Base-by-base conservation (phyloP, 2,888 invertebrate genomes). In the Nomada hirtipes region DNA sequence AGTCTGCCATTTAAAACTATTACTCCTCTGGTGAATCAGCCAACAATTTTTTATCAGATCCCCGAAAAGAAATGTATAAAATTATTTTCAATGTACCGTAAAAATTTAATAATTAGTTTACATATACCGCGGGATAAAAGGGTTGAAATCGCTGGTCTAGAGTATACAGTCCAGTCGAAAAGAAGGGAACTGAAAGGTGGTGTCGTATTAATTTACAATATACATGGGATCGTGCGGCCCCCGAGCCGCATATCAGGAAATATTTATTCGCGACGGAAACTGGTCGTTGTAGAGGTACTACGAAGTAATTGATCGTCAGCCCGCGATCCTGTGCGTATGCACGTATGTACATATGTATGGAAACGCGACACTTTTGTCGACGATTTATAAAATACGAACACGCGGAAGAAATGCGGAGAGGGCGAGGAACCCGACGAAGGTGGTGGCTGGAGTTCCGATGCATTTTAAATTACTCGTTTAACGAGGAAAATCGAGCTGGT, bases 381-480 rank as follows among this genome's bases (percentile, higher is more conserved):
- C 23, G 11, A 11, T 20, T 23, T 4, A 26, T 1, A n/a, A 13
- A 13, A 23, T 4, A 11, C 15, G 18, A 50, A 29, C 10, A 20
- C 50, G n/a, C 1, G 20, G 36, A 44, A 47, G 20, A 63, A 47
- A 52, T 15, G 36, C 13, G 4, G 23, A 29, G 11, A 9, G 47
- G 36, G 26, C 4, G 9, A 55, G 13, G 18, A 23, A 1, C 42
- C 4, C 13, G 63, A 11, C 26, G n/a, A 18, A 20, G 3, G 57
- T 23, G n/a, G 29, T 18, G 15, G 42, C 59, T 20, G 23, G 47
- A 20, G 53, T 81, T 74, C 52, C 74, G 81, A 69, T 69, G 81
- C 59, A 74, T 81, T 81, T 81, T 81, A 81, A 81, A 81, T 80
- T 65, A 69, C 59, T 53, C 69, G 74, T 80, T 69, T 81, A 81